Conservation (phyloP, 2,113 vertebrate species). For the Chionis minor region DNA sequence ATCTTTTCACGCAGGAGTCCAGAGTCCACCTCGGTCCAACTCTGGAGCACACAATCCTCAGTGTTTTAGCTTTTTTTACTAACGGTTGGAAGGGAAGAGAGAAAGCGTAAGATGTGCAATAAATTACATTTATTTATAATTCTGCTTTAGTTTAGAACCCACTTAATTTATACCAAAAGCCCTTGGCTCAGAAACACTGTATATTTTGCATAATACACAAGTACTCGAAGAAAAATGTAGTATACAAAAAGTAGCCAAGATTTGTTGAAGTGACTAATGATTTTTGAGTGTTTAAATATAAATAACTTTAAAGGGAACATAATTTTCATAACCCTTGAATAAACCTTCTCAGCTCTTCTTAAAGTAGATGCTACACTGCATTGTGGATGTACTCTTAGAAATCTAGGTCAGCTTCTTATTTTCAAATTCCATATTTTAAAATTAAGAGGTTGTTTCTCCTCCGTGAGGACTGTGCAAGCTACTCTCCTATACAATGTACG, state of each 20-base stretch:
- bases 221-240: neutral
- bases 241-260: neutral
- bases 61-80: neutral
- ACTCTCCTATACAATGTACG: neutral
- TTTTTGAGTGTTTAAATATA: slow-evolving; percentile 23
- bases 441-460: neutral
- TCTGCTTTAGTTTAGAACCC: neutral
- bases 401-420: neutral
- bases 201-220: neutral
- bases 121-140: slow-evolving; percentile 21
- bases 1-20: neutral
- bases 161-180: neutral
- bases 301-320: slow-evolving; percentile 6
- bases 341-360: neutral
- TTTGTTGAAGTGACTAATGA: slow-evolving; percentile 37
- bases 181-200: neutral
- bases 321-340: neutral
- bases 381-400: neutral
- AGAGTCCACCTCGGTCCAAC: neutral
- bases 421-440: neutral
- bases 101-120: neutral
- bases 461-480: neutral
- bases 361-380: neutral
- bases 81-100: neutral
- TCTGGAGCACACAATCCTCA: neutral